Percentiles rank a stretch among this genome's conserved stretches.
phyloP scores from a whole-genome alignment of 2,113 vertebrate genomes.

The Elephas maximus region DNA sequence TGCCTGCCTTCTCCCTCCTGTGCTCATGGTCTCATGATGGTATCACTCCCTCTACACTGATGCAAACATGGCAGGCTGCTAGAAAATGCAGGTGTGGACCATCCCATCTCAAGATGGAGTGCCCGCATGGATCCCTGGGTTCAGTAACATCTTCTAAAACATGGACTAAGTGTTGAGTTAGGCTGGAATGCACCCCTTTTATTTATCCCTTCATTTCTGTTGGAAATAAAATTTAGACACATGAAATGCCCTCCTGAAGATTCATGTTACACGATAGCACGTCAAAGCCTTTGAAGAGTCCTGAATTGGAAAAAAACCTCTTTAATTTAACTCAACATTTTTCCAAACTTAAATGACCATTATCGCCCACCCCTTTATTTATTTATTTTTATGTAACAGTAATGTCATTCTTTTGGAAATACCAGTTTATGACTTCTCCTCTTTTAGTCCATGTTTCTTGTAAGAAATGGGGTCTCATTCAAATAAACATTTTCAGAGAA shows the following conservation, averaged over 20 bases:
- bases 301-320: not conserved
- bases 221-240: not conserved
- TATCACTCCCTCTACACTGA: rapidly evolving
- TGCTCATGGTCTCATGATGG: not conserved
- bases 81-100: not conserved
- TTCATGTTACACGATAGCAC: not conserved
- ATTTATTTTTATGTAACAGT: no score
- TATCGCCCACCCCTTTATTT: not conserved
- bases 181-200: not conserved
- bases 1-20: not conserved
- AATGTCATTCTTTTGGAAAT: not conserved
- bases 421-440: not conserved
- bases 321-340: not conserved
- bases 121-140: rapidly evolving
- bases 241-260: not conserved
- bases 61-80: no score
- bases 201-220: not conserved
- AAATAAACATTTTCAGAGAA: not conserved
- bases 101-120: not conserved
- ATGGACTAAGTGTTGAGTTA: not conserved
- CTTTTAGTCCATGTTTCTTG: not conserved
- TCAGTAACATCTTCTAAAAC: not conserved
- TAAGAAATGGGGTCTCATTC: not conserved
- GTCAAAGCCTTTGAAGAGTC: not conserved
- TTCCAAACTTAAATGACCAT: not conserved